phyloP scores from a whole-genome alignment of 2,888 invertebrate genomes.

The Microchrysa polita region DNA sequence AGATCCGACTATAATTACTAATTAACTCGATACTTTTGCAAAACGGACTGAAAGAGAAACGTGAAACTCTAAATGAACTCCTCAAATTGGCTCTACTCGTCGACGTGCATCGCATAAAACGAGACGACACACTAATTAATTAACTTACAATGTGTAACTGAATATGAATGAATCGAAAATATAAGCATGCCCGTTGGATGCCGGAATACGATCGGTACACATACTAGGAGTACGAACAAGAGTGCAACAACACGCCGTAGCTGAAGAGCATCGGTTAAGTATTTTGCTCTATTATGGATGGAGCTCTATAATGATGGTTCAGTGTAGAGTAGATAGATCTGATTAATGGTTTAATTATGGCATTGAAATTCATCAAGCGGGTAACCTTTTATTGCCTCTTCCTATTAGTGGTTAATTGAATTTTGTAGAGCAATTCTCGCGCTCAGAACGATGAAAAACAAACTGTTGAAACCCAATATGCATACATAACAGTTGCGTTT shows the following conservation, averaged over 20 bases:
- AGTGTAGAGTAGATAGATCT: too few relatives aligned
- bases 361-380: conserved; percentile 11
- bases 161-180: conserved; percentile 9
- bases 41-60: background rate
- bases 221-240: too few relatives aligned
- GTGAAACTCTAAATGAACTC: background rate
- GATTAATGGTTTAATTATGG: conserved; percentile 7
- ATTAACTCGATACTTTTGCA: too few relatives aligned
- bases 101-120: background rate
- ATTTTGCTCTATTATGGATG: too few relatives aligned
- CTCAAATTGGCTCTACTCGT: too few relatives aligned
- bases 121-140: conserved; percentile 2
- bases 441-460: conserved; percentile 7
- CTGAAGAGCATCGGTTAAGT: background rate
- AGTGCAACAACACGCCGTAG: background rate
- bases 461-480: background rate
- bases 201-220: background rate
- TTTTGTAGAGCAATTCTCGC: background rate
- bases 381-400: conserved; percentile 6
- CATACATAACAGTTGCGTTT: background rate
- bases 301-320: too few relatives aligned
- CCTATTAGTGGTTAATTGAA: conserved; percentile 1
- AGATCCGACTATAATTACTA: too few relatives aligned
- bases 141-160: conserved; percentile 9
- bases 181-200: too few relatives aligned